Conservation (phyloP, 2,113 vertebrate genomes). For the Psophia crepitans region DNA sequence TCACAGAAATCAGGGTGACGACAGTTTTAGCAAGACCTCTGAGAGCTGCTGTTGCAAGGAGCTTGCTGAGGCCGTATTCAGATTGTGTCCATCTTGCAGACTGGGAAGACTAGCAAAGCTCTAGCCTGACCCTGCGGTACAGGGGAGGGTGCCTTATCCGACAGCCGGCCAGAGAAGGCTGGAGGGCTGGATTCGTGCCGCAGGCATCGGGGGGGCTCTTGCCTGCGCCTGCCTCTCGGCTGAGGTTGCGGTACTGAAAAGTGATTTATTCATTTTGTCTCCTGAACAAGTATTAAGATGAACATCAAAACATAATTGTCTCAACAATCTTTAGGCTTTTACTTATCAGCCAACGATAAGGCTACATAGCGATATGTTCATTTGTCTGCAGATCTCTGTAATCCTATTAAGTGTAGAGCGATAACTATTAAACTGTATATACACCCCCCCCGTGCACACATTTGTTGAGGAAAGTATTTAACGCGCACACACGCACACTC, state of each 20-base stretch:
- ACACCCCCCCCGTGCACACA: not conserved
- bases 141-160: rapidly evolving
- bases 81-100: not conserved
- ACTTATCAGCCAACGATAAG: slow-evolving; percentile 67
- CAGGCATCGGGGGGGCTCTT: rapidly evolving
- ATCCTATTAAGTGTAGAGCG: slow-evolving; percentile 65
- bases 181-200: rapidly evolving
- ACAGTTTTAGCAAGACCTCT: not conserved
- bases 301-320: slow-evolving; percentile 71
- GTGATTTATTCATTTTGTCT: slow-evolving; percentile 22
- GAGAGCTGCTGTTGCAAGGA: rapidly evolving
- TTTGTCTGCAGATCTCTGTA: slow-evolving; percentile 65
- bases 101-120: not conserved
- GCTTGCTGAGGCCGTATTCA: rapidly evolving
- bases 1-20: rapidly evolving
- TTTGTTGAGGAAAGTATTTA: not conserved
- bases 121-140: not conserved
- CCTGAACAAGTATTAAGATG: slow-evolving; percentile 62
- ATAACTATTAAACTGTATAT: slow-evolving; percentile 30
- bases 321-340: slow-evolving; percentile 70
- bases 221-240: rapidly evolving
- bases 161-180: not conserved
- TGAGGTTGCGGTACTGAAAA: rapidly evolving
- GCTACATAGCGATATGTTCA: slow-evolving; percentile 7
- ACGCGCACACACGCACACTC: not conserved